Conservation (phyloP, 2,113 vertebrate species). For the Brienomyrus longianalis region DNA sequence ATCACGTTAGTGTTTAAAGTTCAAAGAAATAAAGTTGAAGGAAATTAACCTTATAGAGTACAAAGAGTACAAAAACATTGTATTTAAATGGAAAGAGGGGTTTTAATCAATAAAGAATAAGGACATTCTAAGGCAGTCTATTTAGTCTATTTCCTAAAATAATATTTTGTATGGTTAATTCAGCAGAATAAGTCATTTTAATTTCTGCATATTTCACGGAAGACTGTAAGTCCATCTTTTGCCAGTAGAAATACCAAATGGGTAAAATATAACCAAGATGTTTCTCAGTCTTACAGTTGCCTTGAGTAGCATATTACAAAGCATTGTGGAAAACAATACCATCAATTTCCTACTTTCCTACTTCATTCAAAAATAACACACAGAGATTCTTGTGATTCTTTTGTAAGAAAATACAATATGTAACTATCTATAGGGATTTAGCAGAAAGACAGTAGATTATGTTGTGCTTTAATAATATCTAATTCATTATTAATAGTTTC, state of each 20-base stretch:
- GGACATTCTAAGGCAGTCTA: constrained; percentile 48
- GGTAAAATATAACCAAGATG: background rate
- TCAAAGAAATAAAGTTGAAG: no score
- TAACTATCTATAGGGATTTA: background rate
- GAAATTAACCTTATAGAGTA: background rate
- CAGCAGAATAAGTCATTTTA: constrained; percentile 51
- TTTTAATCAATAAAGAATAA: constrained; percentile 49
- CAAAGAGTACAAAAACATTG: background rate
- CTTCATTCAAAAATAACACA: background rate
- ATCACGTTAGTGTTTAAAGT: no score
- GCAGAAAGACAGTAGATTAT: background rate
- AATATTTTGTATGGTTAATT: constrained; percentile 47
- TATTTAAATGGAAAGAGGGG: constrained; percentile 39
- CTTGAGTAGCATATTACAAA: background rate
- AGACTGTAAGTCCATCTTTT: constrained; percentile 33
- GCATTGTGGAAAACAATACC: background rate
- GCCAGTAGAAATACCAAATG: constrained; percentile 25
- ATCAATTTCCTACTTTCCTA: background rate
- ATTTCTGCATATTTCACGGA: constrained; percentile 35
- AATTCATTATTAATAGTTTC: background rate
- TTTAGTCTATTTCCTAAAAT: constrained; percentile 46
- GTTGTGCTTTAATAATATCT: background rate
- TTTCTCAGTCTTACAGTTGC: background rate
- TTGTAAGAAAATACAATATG: background rate
- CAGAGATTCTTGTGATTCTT: background rate